Evolutionary conservation across 1,140 invertebrate genomes (phyloP).

Genomic region (Radopholus similis): DNA sequence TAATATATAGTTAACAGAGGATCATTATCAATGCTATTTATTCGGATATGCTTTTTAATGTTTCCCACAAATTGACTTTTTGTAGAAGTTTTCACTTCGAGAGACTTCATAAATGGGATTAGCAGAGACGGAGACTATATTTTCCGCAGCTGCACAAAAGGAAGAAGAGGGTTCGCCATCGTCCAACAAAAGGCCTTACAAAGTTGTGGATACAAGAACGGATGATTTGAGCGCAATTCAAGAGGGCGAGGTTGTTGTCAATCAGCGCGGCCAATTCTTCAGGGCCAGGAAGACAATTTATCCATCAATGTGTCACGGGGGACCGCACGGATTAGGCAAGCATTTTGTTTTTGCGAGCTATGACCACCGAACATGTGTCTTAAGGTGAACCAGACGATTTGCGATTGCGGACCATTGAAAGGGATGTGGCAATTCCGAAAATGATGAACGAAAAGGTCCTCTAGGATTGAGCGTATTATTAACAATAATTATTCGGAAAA

Average conservation of each 20-base stretch:
- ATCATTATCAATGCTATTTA: too few relatives aligned
- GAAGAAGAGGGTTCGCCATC: too few relatives aligned
- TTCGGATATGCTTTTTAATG: too few relatives aligned
- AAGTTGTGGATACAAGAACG: too few relatives aligned
- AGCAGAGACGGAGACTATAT: too few relatives aligned
- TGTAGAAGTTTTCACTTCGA: too few relatives aligned
- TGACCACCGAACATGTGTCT: not conserved
- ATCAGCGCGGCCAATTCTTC: not conserved
- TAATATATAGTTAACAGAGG: too few relatives aligned
- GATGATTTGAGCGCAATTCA: too few relatives aligned
- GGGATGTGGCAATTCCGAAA: constrained; percentile 54
- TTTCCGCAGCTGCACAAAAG: too few relatives aligned
- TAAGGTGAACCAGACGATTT: constrained; percentile 53
- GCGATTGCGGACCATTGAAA: constrained; percentile 46
- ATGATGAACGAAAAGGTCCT: constrained; percentile 48
- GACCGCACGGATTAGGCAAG: constrained; percentile 44
- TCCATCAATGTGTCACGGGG: constrained; percentile 34
- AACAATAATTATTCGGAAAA: constrained; percentile 34
- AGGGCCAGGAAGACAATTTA: constrained; percentile 43
- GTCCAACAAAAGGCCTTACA: too few relatives aligned
- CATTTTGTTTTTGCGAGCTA: not conserved
- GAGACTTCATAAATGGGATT: too few relatives aligned
- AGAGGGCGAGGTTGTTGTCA: not conserved
- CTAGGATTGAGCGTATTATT: constrained; percentile 20
- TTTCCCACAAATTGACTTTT: too few relatives aligned